A percentile compares a stretch with the other conserved stretches of the same genome.
Evolutionary conservation across 2,113 vertebrate species (phyloP).

Genomic region (Forbesichthys papilliferus): DNA sequence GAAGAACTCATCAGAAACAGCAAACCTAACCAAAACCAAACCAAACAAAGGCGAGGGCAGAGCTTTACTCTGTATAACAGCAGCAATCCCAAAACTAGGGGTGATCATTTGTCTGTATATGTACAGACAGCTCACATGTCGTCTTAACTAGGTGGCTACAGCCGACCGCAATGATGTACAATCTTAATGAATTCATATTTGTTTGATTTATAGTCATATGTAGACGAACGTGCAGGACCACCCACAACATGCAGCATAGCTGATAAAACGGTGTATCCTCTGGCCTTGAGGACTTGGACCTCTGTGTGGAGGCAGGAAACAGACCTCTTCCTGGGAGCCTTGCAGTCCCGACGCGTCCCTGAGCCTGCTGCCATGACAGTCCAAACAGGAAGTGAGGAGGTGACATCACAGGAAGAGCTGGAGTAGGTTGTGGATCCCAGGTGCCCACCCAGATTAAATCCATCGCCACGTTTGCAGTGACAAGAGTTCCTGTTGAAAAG

Average conservation of each 20-base stretch:
- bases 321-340: conserved; percentile 38
- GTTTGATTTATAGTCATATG: background rate
- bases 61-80: too few relatives aligned
- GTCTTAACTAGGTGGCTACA: too few relatives aligned
- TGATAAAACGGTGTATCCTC: background rate
- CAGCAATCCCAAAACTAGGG: too few relatives aligned
- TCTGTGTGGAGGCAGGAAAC: conserved; percentile 44
- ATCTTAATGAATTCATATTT: too few relatives aligned
- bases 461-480: background rate
- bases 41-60: too few relatives aligned
- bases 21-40: too few relatives aligned
- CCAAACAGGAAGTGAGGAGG: conserved; percentile 37
- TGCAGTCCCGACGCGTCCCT: conserved; percentile 30
- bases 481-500: conserved; percentile 20
- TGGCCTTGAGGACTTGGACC: background rate
- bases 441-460: conserved; percentile 14
- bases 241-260: background rate
- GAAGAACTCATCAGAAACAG: too few relatives aligned
- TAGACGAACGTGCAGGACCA: background rate
- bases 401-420: conserved; percentile 9
- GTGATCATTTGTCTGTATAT: too few relatives aligned
- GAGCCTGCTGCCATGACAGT: conserved; percentile 21
- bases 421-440: background rate
- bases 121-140: too few relatives aligned
- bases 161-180: too few relatives aligned